phyloP scores from a whole-genome alignment of 2,797 vertebrate genomes.

The Mormyrops attenuatus region DNA sequence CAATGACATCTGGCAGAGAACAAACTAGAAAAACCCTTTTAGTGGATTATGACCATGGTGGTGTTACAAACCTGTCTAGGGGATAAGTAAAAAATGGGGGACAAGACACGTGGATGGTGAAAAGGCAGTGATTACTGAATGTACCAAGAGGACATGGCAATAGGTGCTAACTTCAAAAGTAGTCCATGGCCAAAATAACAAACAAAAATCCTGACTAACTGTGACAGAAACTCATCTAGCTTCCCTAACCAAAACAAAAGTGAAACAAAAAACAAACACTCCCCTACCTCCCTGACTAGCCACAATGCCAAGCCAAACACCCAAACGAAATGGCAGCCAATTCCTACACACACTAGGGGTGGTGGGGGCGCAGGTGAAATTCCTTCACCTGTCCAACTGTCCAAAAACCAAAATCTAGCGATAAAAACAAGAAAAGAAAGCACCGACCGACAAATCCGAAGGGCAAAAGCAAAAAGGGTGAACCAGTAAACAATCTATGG shows the following conservation, averaged over 20 bases:
- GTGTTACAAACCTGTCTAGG: background rate
- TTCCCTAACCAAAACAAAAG: background rate
- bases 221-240: background rate
- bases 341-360: background rate
- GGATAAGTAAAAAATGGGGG: background rate
- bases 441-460: background rate
- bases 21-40: background rate
- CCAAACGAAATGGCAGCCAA: background rate
- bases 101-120: background rate
- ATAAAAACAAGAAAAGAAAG: background rate
- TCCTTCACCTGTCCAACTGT: background rate
- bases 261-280: background rate
- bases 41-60: background rate
- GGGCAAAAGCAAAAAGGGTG: background rate
- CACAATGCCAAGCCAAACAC: background rate
- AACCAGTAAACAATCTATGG: background rate
- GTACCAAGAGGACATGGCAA: background rate
- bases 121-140: background rate
- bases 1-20: background rate
- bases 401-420: background rate
- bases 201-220: background rate
- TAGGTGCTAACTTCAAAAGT: background rate
- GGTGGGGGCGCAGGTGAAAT: background rate
- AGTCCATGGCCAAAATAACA: background rate
- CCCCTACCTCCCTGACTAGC: background rate